Evolutionary conservation across 2,888 invertebrate genomes (phyloP), one percentile per base, ranked within the genome.

Genomic region (Clepsis dumicolana): DNA sequence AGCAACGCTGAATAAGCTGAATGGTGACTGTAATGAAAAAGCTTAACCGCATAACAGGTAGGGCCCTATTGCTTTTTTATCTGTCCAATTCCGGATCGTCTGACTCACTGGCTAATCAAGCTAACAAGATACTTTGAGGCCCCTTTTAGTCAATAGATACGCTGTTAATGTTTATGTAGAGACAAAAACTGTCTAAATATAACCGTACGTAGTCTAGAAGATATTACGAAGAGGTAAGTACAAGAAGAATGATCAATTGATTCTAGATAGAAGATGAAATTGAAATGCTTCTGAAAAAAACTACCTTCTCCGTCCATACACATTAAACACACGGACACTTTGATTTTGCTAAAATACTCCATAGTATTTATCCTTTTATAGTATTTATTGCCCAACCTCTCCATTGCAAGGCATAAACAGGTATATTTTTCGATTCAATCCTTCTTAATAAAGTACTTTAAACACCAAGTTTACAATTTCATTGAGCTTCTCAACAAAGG

Each of bases 101-200:
- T 65, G 65, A 65, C 27, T 65, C 65, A 65, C 65, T 16, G 50
- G 59, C 52, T 59, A 65, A 65, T 65, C 50, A 59, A 65, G 59
- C 65, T 59, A 65, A 57, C 56, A 57, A 64, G 64, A 62, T 32
- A 52, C 64, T 62, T 32, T 29, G 57, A 27, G 64, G 64, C 57
- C 57, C 32, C 64, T 48, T 57, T 57, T 50, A 48, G 57, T 38
- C 50, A 50, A 64, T 57, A 54, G 12, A 27, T 18, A 14, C 5
- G 18, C 7, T 48, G 18, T 18, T 4, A 48, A 48, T 21, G 27
- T 48, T 18, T 60, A 64, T 56, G 50, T 10, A 38, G 21, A 48
- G 21, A 48, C 48, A 21, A 21, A n/a, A 2, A 48, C 48, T 21
- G 12, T 12, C 48, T 12, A 12, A 48, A 21, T 12, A 21, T 21